Conservation (phyloP, 1,140 invertebrate genomes). For the Hermetia illucens region DNA sequence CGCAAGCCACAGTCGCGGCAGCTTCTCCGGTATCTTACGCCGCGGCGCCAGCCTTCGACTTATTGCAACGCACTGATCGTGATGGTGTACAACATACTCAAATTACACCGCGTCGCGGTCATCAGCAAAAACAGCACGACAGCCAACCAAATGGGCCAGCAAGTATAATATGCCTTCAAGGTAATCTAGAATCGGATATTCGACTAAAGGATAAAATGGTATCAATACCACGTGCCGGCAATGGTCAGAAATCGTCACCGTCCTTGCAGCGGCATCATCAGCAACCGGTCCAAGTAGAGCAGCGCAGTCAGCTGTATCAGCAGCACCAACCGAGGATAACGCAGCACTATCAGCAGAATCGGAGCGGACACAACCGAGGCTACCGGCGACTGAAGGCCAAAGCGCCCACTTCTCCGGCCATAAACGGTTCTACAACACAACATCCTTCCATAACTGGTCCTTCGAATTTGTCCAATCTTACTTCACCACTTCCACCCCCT, state of each 20-base stretch:
- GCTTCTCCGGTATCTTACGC: background rate
- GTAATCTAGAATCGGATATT: constrained; percentile 4
- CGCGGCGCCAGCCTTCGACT: constrained; percentile 4
- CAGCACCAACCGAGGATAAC: constrained; percentile 10
- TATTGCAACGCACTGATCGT: constrained; percentile 6
- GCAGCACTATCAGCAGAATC: constrained; percentile 3
- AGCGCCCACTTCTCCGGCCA: constrained; percentile 9
- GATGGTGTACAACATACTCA: constrained; percentile 6
- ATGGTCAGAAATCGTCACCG: background rate
- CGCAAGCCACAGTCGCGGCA: background rate
- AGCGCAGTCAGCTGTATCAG: constrained; percentile 15
- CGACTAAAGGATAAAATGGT: background rate
- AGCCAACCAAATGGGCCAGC: background rate
- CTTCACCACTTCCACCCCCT: too few species aligned
- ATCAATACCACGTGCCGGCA: constrained; percentile 4
- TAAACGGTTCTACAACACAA: too few species aligned
- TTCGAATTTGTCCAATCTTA: too few species aligned
- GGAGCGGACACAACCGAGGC: constrained; percentile 7
- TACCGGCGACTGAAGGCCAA: constrained; percentile 14
- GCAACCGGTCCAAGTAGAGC: background rate
- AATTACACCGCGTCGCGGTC: constrained; percentile 1
- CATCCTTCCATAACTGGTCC: too few species aligned
- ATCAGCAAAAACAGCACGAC: background rate
- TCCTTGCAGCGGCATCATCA: background rate
- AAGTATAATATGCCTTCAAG: constrained; percentile 4